Evolutionary conservation across 2,888 invertebrate species (phyloP), one percentile per base, ranked within the genome.

Genomic region (Conus canariensis): DNA sequence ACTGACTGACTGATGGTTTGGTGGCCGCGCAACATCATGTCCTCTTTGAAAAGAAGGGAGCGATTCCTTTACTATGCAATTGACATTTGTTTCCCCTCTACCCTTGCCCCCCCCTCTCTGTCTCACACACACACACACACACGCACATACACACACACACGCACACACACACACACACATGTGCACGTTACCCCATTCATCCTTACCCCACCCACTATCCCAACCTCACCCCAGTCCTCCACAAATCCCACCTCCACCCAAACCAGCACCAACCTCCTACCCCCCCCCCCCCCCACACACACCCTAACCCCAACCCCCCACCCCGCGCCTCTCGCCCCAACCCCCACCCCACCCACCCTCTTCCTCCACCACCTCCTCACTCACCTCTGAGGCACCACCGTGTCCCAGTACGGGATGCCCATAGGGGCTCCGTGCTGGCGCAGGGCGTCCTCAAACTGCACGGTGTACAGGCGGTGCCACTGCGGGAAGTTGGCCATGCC

Each of bases 401-500:
- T 90, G 91, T 93, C 92, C 92, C 91, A 92, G 88, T 92, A 93
- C 5, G 93, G 93, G 8, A 93, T 85, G 30, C 93, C 93, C 30
- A 92, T 90, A 0, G 70, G 82, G 9, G 93, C 90, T 9, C 93
- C 93, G 85, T 92, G 93, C 19, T 92, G 91, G 60, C 91, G 87
- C 10, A 93, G 88, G 9, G 92, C 90, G 85, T 93, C 91, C 88
- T 93, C 92, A 30, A 93, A 83, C 88, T 93, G 93, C 8, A 93
- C 92, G 7, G 92, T 91, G 89, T 92, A 93, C 58, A 93, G 90
- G 45, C 93, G 90, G 90, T 93, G 93, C 93, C 93, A 93, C 83
- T 92, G 91, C 12, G 92, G 93, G 91, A 93, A 93, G 30, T 92
- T 92, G 30, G 93, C 91, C 93, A 91, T 92, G 25, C 93, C 93